Conservation (phyloP, 2,888 invertebrate species). For the Netelia melanura region DNA sequence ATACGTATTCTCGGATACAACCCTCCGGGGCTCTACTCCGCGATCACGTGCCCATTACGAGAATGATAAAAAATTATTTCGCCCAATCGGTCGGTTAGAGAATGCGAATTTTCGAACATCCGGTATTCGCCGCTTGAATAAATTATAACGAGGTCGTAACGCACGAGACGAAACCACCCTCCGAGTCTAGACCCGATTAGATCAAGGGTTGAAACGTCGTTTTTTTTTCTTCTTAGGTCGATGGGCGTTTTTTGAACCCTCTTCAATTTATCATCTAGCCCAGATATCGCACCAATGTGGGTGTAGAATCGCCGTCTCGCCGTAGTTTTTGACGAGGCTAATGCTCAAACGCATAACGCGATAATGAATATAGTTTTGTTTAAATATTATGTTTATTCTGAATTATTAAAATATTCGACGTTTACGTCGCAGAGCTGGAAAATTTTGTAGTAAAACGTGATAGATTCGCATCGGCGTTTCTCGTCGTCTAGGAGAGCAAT, state of each 20-base stretch:
- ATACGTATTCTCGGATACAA: conserved; percentile 25
- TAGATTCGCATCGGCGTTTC: conserved; percentile 17
- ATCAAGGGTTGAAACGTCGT: not conserved
- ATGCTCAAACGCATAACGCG: not conserved
- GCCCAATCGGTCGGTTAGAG: not conserved
- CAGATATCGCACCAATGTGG: conserved; percentile 30
- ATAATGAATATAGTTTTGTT: not conserved
- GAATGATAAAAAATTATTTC: conserved; percentile 29
- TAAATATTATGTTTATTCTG: too few relatives aligned
- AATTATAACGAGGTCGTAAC: not conserved
- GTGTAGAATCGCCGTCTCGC: conserved; percentile 1
- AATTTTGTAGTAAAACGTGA: conserved; percentile 9
- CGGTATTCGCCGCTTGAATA: not conserved
- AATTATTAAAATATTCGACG: conserved; percentile 29
- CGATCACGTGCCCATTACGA: conserved; percentile 9
- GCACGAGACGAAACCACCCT: not conserved
- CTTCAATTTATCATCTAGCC: conserved; percentile 25
- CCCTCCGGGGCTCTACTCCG: not conserved
- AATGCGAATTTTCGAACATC: not conserved
- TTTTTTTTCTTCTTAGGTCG: not conserved
- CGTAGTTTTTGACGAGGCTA: conserved; percentile 53
- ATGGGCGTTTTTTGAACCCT: not conserved
- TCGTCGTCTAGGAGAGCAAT: conserved; percentile 1
- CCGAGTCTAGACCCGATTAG: not conserved
- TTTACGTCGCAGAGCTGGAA: not conserved